Evolutionary conservation across 2,797 vertebrate genomes (phyloP), one percentile per base, ranked within the genome.

Genomic region (Lepilemur septentrionalis): DNA sequence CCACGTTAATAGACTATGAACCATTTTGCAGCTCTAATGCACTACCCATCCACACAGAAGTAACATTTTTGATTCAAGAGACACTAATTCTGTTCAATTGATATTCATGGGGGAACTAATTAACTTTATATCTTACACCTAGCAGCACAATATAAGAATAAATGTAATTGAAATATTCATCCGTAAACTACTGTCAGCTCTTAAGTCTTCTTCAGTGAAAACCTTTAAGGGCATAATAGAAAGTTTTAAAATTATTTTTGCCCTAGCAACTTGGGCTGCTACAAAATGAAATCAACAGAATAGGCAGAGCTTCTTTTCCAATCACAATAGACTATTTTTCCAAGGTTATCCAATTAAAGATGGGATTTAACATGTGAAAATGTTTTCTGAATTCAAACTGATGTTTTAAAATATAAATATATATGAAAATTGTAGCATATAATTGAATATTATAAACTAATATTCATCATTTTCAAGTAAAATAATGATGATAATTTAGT

Each of bases 41-140:
- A 30, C 25, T 97, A 35, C 46, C 23, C 50, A 78, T 79, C 75
- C 25, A 78, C 14, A 70, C 43, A 96, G 88, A 94, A 63, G 43
- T 69, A 93, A 80, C 57, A 87, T 85, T 94, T 97, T 94, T 93
- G 67, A 94, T 96, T 93, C 83, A 92, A 81, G 82, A 96, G 75
- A 95, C 14, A 93, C 43, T 81, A 94, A 94, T 95, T 97, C 61
- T 94, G 43, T 93, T 89, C 89, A 91, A 70, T 13, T 93, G 41
- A 91, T 89, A 91, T 95, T 94, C 52, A 83, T 38, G 50, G 18
- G 80, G 43, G 28, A 87, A 81, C 57, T 93, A 95, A 96, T 95
- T 95, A 97, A 96, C 65, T 82, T 95, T 95, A 35, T 94, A 85
- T 91, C 65, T 96, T 96, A 92, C 90, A 96, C 63, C 83, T 88